These are phyloP conservation scores for Smithornis capensis DNA, from an alignment of 2,113 vertebrate genomes.

Conservation along the genomic window DNA sequence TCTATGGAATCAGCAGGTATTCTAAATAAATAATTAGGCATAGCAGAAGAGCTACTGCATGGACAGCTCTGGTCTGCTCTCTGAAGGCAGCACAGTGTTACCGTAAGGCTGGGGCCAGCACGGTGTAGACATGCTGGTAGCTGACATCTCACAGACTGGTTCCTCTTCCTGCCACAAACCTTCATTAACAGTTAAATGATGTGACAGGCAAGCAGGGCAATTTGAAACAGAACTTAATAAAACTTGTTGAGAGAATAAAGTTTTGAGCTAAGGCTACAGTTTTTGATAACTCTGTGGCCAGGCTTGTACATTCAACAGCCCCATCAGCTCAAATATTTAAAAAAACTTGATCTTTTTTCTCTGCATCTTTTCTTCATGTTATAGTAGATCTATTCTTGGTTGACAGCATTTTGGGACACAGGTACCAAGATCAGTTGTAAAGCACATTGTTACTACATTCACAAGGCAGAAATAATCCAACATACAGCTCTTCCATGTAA, in stretches of 20 bases:
- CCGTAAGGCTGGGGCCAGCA: not conserved
- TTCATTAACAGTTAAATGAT: not conserved
- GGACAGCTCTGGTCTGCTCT: not conserved
- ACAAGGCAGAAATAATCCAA: not conserved
- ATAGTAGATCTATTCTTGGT: not conserved
- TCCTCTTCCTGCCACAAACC: not conserved
- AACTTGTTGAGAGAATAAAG: not conserved
- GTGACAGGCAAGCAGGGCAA: not conserved
- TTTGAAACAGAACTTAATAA: not conserved
- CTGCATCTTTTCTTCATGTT: not conserved
- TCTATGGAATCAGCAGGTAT: not conserved
- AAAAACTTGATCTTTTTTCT: not conserved
- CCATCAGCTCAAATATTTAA: not conserved
- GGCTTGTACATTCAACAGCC: not conserved
- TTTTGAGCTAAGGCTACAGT: not conserved
- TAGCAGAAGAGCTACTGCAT: not conserved
- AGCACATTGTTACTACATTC: accelerated
- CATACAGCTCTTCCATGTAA: not conserved
- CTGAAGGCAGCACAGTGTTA: accelerated
- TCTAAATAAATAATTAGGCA: not conserved
- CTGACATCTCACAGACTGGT: not conserved
- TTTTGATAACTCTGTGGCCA: not conserved
- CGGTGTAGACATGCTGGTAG: accelerated
- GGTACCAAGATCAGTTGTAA: not conserved
- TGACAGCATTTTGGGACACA: not conserved